These are phyloP conservation scores for Chamaea fasciata DNA, from an alignment of 2,113 vertebrate genomes.

Conservation along the genomic window DNA sequence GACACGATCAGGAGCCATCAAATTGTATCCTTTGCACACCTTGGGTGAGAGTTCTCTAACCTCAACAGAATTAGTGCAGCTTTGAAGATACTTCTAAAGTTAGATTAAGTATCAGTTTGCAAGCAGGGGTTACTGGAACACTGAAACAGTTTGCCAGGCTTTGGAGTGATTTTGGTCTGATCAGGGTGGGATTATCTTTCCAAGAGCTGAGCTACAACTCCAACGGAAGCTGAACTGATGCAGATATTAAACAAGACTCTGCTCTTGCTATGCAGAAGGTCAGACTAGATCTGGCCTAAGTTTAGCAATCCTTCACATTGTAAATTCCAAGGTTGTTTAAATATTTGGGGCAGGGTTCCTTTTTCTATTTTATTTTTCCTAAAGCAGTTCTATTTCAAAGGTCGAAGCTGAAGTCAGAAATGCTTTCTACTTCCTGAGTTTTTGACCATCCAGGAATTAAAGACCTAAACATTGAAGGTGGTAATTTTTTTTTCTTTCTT, in stretches of 20 bases:
- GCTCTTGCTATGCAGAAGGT: conserved; percentile 5
- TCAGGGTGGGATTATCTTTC: background rate
- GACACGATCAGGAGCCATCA: conserved; percentile 92
- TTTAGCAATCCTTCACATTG: conserved; percentile 14
- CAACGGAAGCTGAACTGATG: conserved; percentile 5
- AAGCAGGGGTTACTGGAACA: background rate
- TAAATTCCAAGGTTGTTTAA: conserved; percentile 42
- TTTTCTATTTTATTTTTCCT: background rate
- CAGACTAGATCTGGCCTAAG: conserved; percentile 1
- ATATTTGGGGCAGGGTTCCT: background rate
- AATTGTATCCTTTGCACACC: conserved; percentile 86
- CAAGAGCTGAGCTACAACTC: background rate
- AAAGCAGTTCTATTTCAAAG: background rate
- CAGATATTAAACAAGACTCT: background rate
- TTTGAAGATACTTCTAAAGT: background rate
- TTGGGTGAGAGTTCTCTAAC: background rate
- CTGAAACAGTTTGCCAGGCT: background rate
- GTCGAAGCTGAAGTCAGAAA: conserved; percentile 18
- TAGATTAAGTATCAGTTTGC: background rate
- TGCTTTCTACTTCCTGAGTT: background rate
- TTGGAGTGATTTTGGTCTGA: background rate
- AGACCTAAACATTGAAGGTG: background rate
- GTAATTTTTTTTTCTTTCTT: background rate
- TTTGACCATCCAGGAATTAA: background rate
- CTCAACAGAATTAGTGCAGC: background rate